Evolutionary conservation across 2,113 vertebrate genomes (phyloP).

Genomic region (Phocoena sinus): DNA sequence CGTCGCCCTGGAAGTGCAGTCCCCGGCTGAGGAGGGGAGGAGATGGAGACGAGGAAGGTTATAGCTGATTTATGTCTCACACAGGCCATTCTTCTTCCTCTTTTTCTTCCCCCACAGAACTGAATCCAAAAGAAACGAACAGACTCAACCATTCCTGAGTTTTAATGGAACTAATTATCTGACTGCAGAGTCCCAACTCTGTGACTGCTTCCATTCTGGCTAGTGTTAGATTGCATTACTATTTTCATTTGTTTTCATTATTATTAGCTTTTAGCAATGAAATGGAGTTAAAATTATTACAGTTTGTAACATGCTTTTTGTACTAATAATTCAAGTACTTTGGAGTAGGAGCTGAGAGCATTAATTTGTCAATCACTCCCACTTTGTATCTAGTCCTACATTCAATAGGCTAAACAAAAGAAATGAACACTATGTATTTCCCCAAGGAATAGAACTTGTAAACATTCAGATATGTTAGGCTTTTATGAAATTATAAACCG

Average conservation of each 20-base stretch:
- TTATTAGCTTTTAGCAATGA: conserved; percentile 74
- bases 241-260: conserved; percentile 77
- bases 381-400: conserved; percentile 66
- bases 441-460: conserved; percentile 68
- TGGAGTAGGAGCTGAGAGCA: conserved; percentile 74
- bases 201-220: conserved; percentile 59
- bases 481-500: conserved; percentile 63
- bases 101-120: neutral
- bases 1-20: neutral
- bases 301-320: conserved; percentile 71
- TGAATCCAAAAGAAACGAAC: conserved; percentile 57
- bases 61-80: neutral
- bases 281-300: conserved; percentile 73
- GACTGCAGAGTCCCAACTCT: conserved; percentile 57
- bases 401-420: conserved; percentile 68
- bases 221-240: conserved; percentile 59
- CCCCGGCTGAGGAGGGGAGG: neutral
- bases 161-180: conserved; percentile 71
- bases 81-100: conserved; percentile 6
- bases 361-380: conserved; percentile 76
- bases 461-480: conserved; percentile 69
- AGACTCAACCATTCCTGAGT: conserved; percentile 41
- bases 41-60: neutral
- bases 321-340: conserved; percentile 65
- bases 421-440: conserved; percentile 65